Conservation (phyloP, 2,797 vertebrate species). For the Gephyroberyx darwinii region DNA sequence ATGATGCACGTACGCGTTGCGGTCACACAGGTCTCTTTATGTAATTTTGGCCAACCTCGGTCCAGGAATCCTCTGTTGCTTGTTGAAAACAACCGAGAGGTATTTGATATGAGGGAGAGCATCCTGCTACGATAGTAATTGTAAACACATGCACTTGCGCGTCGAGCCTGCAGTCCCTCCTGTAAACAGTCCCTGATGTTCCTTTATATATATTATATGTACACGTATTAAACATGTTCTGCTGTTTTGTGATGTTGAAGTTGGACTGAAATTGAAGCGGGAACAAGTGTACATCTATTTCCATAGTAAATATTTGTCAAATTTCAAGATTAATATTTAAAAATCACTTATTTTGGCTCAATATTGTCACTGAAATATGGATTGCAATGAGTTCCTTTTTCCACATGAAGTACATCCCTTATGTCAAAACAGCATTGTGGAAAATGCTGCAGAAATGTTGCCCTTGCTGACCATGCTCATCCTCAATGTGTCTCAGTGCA, state of each 20-base stretch:
- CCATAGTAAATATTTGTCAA: too few species aligned
- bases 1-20: not conserved
- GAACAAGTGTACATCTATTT: too few species aligned
- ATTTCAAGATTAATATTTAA: too few species aligned
- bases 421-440: slow-evolving; percentile 14
- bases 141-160: slow-evolving; percentile 23
- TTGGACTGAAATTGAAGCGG: too few species aligned
- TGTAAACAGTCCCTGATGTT: slow-evolving; percentile 19
- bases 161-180: not conserved
- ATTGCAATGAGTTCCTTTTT: too few species aligned
- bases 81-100: not conserved
- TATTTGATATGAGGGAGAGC: slow-evolving; percentile 14
- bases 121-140: slow-evolving; percentile 20
- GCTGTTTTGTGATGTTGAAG: not conserved
- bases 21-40: not conserved
- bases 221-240: not conserved
- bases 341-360: too few species aligned
- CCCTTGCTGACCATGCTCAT: slow-evolving; percentile 12
- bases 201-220: slow-evolving; percentile 1
- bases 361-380: too few species aligned
- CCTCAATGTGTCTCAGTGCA: slow-evolving; percentile 52
- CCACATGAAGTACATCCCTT: too few species aligned
- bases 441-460: slow-evolving; percentile 42
- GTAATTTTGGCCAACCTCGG: not conserved
- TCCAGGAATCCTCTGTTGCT: not conserved